Base-by-base conservation (phyloP, 2,113 vertebrate genomes). In the Pantherophis guttatus region DNA sequence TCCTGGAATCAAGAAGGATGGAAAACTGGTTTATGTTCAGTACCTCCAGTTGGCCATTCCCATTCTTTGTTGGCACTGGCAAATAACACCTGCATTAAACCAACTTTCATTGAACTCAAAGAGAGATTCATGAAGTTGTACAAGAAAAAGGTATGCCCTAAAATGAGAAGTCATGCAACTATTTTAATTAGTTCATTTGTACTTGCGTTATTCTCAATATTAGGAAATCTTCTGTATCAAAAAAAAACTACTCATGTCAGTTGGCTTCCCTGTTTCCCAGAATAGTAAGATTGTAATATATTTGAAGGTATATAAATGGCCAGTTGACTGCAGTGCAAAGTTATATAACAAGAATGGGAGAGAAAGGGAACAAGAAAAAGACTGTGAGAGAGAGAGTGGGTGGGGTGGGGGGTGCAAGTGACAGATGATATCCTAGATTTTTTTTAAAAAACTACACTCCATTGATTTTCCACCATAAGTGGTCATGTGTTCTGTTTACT, bases 1-100 rank as follows among this genome's bases (percentile, higher is more conserved):
- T 98, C 98, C 1, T 99, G 99, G 99, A 99, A 99, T 97, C 98
- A 98, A 97, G 99, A 99, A 95, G 99, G 99, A 81, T 99, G 99
- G 99, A 99, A 99, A 97, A 99, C 99, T 0, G 97, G 99, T 86
- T 97, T 99, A 92, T 99, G 99, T 95, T 99, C 99, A 0, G 98
- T 99, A 11, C 98, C 99, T 88, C 99, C 99, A 0, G 98, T 99
- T 50, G 99, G 98, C 57, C 99, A 99, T 97, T 96, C 98, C 8
- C 98, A 99, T 96, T 99, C 99, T 0, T 96, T 99, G 87, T 94
- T 99, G 88, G 98, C 99, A 48, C 94, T 99, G 96, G 98, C 99
- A 90, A 99, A 99, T 96, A 99, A 99, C 96, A 99, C 99, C 0
- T 99, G 99, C 54, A 97, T 99, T 86, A 99, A 98, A 96, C 97